Evolutionary conservation across 2,113 vertebrate genomes (phyloP).

Genomic region (Notothenia coriiceps): DNA sequence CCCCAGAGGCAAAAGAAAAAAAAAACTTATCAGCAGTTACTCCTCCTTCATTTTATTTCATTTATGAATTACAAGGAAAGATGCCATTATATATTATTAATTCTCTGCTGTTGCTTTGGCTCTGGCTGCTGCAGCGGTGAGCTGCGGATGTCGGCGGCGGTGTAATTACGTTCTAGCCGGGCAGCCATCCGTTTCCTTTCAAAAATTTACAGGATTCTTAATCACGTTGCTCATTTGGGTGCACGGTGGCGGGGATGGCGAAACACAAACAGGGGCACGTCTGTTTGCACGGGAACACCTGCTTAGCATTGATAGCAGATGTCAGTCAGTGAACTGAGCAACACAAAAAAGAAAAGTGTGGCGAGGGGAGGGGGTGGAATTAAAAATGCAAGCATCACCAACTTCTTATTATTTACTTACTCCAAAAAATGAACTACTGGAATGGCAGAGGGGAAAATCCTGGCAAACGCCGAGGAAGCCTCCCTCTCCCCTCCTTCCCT

Average conservation of each 20-base stretch:
- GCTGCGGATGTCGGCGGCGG: slow-evolving; percentile 94
- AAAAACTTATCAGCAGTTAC: slow-evolving; percentile 90
- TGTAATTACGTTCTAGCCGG: slow-evolving; percentile 99
- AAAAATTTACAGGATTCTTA: slow-evolving; percentile 99
- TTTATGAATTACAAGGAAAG: slow-evolving; percentile 98
- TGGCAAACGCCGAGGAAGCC: slow-evolving; percentile 74
- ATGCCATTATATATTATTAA: slow-evolving; percentile 99
- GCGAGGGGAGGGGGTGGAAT: slow-evolving; percentile 81
- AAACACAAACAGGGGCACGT: slow-evolving; percentile 98
- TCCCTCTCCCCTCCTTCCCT: slow-evolving; percentile 26
- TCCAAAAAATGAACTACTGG: slow-evolving; percentile 82
- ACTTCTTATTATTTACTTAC: slow-evolving; percentile 87
- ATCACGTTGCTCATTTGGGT: slow-evolving; percentile 99
- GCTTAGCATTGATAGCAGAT: slow-evolving; percentile 99
- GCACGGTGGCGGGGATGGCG: slow-evolving; percentile 92
- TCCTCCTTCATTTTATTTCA: slow-evolving; percentile 96
- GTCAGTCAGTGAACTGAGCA: slow-evolving; percentile 97
- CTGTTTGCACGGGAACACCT: slow-evolving; percentile 99
- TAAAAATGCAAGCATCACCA: slow-evolving; percentile 88
- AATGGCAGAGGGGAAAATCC: slow-evolving; percentile 73
- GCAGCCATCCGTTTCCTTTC: slow-evolving; percentile 99
- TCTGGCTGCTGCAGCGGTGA: slow-evolving; percentile 82
- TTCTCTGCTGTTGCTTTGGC: slow-evolving; percentile 94
- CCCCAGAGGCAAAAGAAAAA: slow-evolving; percentile 46
- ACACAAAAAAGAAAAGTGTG: slow-evolving; percentile 44